phyloP scores from a whole-genome alignment of 2,888 invertebrate genomes.

The Hirtodrosophila trivittata region DNA sequence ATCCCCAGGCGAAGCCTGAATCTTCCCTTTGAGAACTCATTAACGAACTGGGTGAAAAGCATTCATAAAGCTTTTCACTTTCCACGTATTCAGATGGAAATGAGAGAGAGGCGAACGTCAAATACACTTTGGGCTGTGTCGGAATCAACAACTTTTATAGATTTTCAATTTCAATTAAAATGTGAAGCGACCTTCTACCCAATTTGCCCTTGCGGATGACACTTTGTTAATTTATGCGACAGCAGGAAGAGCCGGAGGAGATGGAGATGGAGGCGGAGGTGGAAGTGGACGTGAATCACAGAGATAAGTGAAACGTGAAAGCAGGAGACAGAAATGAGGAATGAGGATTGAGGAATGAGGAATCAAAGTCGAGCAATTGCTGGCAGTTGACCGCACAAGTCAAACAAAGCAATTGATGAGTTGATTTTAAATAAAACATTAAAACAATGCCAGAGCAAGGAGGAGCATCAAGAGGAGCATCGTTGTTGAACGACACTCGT shows the following conservation, averaged over 20 bases:
- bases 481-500: conserved; percentile 6
- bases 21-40: too few species aligned
- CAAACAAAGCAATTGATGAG: conserved; percentile 72
- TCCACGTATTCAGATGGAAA: background rate
- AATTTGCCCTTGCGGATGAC: conserved; percentile 50
- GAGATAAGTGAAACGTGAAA: too few species aligned
- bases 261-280: background rate
- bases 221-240: conserved; percentile 58
- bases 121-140: background rate
- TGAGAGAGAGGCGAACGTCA: background rate
- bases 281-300: background rate
- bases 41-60: too few species aligned
- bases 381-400: conserved; percentile 24
- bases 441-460: conserved; percentile 44
- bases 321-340: too few species aligned
- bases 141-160: conserved; percentile 9
- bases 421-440: conserved; percentile 70
- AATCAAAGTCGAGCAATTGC: background rate
- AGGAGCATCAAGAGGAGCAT: background rate
- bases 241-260: background rate
- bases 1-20: too few species aligned
- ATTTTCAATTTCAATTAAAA: conserved; percentile 48
- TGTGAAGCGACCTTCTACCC: conserved; percentile 17
- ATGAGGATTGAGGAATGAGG: background rate
- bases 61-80: too few species aligned